These are phyloP conservation scores for Balaeniceps rex DNA, from an alignment of 2,113 vertebrate species.

Conservation along the genomic window DNA sequence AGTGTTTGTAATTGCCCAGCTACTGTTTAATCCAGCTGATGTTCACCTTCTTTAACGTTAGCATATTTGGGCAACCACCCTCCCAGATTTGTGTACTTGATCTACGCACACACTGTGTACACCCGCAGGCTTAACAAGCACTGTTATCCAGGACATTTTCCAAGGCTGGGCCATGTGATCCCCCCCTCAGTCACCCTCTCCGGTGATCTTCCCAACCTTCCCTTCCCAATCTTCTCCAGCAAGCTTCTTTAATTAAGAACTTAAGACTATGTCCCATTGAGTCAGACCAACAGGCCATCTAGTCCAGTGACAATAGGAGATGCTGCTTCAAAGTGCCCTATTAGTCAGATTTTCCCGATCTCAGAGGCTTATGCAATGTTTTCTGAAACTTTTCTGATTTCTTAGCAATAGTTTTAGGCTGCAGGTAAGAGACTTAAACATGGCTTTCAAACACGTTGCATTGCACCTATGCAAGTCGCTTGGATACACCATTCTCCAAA, in stretches of 20 bases:
- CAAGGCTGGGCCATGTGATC: not conserved
- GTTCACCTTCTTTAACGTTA: not conserved
- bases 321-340: not conserved
- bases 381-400: not conserved
- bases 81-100: not conserved
- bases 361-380: not conserved
- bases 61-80: not conserved
- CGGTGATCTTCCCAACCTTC: not conserved
- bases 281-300: not conserved
- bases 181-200: not conserved
- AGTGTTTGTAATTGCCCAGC: not conserved
- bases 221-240: not conserved
- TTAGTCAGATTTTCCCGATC: not conserved
- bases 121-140: not conserved
- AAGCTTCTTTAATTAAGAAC: not conserved
- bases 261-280: not conserved
- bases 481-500: not conserved
- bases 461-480: accelerated
- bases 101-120: not conserved
- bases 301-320: not conserved
- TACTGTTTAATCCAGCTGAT: not conserved
- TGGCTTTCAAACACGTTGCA: not conserved
- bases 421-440: not conserved
- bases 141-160: not conserved
- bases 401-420: not conserved